A percentile compares a stretch with the other conserved stretches of the same genome.
Conservation (phyloP, 1,140 invertebrate genomes). For the Platyura marginata region DNA sequence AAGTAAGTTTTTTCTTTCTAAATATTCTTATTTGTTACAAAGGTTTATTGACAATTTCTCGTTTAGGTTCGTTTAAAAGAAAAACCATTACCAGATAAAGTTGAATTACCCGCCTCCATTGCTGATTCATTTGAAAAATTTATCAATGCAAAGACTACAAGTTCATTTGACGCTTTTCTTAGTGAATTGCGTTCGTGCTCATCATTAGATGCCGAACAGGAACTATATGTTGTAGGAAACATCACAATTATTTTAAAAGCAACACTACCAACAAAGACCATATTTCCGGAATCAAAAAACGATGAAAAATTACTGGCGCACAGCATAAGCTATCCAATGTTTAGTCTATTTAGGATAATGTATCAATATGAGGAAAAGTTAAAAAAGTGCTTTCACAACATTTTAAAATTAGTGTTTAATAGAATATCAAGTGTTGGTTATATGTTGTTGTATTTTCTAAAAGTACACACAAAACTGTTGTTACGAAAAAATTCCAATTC, state of each 20-base stretch:
- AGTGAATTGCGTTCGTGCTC: constrained; percentile 18
- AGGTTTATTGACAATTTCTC: too few species aligned
- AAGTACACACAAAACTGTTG: constrained; percentile 43
- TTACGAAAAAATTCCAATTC: constrained; percentile 23
- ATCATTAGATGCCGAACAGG: constrained; percentile 18
- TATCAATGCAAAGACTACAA: constrained; percentile 17
- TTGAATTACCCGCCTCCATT: constrained; percentile 18
- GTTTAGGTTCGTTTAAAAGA: constrained; percentile 23
- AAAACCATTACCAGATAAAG: constrained; percentile 25
- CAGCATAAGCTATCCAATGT: constrained; percentile 62
- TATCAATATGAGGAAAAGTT: constrained; percentile 58
- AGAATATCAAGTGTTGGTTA: constrained; percentile 58
- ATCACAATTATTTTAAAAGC: constrained; percentile 18
- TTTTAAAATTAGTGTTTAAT: constrained; percentile 46
- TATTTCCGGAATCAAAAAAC: constrained; percentile 26
- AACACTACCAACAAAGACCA: constrained; percentile 15
- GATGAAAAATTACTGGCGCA: constrained; percentile 35
- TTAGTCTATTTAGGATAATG: constrained; percentile 57
- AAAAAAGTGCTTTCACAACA: constrained; percentile 47
- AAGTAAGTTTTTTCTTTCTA: constrained; percentile 26
- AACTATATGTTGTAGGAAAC: constrained; percentile 22
- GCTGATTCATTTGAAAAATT: constrained; percentile 21
- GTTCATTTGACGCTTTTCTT: constrained; percentile 19
- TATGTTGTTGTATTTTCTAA: constrained; percentile 69
- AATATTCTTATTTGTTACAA: too few species aligned